phyloP scores from a whole-genome alignment of 1,140 invertebrate genomes.

The Chionoecetes opilio region DNA sequence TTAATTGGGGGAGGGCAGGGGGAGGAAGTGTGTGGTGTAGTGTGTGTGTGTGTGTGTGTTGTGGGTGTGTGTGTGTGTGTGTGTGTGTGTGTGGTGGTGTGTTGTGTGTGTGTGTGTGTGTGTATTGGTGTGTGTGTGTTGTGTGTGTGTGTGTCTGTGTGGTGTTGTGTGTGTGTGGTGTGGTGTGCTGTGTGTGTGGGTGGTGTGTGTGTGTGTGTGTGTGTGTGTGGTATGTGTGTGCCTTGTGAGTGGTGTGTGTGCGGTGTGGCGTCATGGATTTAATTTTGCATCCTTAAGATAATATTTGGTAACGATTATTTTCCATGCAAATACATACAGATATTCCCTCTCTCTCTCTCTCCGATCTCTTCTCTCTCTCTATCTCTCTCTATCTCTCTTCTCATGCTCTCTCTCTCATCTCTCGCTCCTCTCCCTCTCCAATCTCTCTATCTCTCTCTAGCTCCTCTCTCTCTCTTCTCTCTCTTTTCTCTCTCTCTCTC shows the following conservation, averaged over 20 bases:
- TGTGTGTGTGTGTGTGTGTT: not conserved
- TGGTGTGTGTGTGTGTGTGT: slow-evolving; percentile 34
- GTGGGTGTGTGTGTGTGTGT: slow-evolving; percentile 12
- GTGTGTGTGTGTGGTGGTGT: too few relatives aligned
- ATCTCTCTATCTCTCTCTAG: too few relatives aligned
- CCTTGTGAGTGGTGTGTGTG: not conserved
- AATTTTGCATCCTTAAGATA: not conserved
- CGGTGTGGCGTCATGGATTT: too few relatives aligned
- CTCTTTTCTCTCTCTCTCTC: too few relatives aligned
- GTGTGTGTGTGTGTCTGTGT: slow-evolving; percentile 11
- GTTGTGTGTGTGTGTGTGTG: too few relatives aligned
- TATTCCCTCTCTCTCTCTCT: too few relatives aligned
- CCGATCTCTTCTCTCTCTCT: not conserved
- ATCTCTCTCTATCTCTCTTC: not conserved
- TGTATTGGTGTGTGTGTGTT: slow-evolving; percentile 12
- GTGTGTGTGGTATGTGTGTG: slow-evolving; percentile 40
- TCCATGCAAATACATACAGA: not conserved
- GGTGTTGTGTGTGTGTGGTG: too few relatives aligned
- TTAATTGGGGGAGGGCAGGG: not conserved
- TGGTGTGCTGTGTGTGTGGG: too few relatives aligned
- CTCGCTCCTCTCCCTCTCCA: too few relatives aligned
- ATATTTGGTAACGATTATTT: not conserved
- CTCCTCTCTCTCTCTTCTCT: too few relatives aligned
- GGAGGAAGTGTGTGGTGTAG: too few relatives aligned
- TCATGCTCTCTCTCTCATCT: too few relatives aligned